phyloP scores from a whole-genome alignment of 2,888 invertebrate genomes.

The Periphyllus acericola region DNA sequence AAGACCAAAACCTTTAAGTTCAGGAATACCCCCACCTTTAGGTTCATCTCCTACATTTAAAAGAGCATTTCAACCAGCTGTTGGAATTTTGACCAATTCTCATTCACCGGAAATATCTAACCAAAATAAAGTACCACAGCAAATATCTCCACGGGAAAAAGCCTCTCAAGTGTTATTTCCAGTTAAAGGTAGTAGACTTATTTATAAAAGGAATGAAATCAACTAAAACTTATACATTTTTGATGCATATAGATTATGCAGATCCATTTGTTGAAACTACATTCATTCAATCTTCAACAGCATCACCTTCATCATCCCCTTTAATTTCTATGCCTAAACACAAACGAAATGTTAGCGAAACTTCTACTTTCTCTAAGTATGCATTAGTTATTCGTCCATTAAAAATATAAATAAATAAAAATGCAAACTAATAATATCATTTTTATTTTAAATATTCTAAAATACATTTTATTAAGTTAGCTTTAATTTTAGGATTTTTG shows the following conservation, averaged over 20 bases:
- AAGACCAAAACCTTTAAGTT: conserved; percentile 73
- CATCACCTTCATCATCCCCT: conserved; percentile 53
- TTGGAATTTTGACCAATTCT: conserved; percentile 52
- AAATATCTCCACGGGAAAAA: conserved; percentile 49
- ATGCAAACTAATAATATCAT: neutral
- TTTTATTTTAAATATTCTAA: neutral
- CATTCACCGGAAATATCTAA: conserved; percentile 60
- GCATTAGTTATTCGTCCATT: conserved; percentile 63
- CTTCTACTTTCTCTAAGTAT: conserved; percentile 83
- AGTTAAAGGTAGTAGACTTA: conserved; percentile 30
- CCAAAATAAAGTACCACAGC: conserved; percentile 51
- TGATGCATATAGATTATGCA: conserved; percentile 33
- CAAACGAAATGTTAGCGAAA: conserved; percentile 84
- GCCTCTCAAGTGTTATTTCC: conserved; percentile 28
- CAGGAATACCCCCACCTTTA: conserved; percentile 62
- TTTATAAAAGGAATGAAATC: neutral
- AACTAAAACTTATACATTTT: conserved; percentile 4
- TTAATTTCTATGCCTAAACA: conserved; percentile 68
- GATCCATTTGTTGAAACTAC: conserved; percentile 58
- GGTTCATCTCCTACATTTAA: conserved; percentile 63
- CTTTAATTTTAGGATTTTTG: conserved; percentile 73
- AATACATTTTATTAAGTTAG: conserved; percentile 21
- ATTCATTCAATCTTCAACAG: conserved; percentile 49
- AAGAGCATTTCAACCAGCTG: conserved; percentile 60
- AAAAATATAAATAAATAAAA: conserved; percentile 24